Evolutionary conservation across 2,888 invertebrate species (phyloP).

Genomic region (Drosophila basisetae): DNA sequence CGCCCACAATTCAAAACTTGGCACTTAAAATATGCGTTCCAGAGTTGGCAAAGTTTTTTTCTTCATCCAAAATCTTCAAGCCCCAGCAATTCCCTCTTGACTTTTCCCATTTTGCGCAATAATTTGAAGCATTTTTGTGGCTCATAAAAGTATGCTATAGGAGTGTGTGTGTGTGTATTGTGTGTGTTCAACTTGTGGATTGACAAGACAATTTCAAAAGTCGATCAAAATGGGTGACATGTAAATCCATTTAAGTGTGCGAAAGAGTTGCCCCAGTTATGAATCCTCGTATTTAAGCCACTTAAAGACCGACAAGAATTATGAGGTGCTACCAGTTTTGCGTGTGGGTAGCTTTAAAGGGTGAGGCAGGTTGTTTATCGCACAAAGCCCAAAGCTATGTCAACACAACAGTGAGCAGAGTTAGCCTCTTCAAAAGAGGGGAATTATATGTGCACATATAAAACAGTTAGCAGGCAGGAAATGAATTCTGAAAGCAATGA

Average conservation of each 20-base stretch:
- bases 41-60: constrained; percentile 44
- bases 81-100: constrained; percentile 3
- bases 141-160: constrained; percentile 56
- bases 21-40: constrained; percentile 74
- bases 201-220: constrained; percentile 54
- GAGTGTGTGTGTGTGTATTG: background rate
- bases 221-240: constrained; percentile 45
- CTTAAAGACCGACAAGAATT: constrained; percentile 49
- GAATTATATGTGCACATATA: constrained; percentile 60
- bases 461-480: constrained; percentile 60
- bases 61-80: background rate
- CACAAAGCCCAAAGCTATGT: constrained; percentile 24
- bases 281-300: constrained; percentile 46
- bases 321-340: constrained; percentile 28
- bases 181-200: constrained; percentile 13
- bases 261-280: constrained; percentile 53
- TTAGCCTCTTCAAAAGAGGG: constrained; percentile 33
- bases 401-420: constrained; percentile 38
- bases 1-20: constrained; percentile 68
- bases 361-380: constrained; percentile 10
- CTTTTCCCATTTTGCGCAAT: constrained; percentile 35
- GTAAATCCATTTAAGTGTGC: constrained; percentile 60
- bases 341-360: constrained; percentile 2
- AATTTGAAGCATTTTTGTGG: constrained; percentile 53
- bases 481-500: constrained; percentile 47